A percentile compares a stretch with the other conserved stretches of the same genome.
phyloP scores from a whole-genome alignment of 2,888 invertebrate genomes.

The Ptychoptera albimana region DNA sequence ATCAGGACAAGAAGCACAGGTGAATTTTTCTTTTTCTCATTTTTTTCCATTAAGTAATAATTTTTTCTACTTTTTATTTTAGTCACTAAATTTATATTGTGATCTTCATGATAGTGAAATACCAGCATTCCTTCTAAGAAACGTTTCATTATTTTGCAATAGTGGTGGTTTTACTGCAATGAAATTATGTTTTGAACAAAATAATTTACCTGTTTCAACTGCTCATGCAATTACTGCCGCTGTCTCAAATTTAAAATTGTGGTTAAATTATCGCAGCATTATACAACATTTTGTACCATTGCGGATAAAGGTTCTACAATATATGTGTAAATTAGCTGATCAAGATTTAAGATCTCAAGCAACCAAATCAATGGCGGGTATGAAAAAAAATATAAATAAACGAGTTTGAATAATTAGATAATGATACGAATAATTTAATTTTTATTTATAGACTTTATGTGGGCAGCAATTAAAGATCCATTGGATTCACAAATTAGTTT shows the following conservation, averaged over 20 bases:
- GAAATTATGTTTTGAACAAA: conserved; percentile 73
- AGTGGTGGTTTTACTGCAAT: conserved; percentile 77
- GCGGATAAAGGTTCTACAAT: conserved; percentile 71
- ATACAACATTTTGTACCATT: conserved; percentile 78
- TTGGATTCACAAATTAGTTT: conserved; percentile 72
- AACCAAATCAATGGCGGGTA: conserved; percentile 83
- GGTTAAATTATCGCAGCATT: conserved; percentile 84
- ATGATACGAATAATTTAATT: not conserved
- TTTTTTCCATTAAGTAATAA: not conserved
- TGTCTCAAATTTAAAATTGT: conserved; percentile 81
- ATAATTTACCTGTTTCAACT: conserved; percentile 64
- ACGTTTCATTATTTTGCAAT: conserved; percentile 89
- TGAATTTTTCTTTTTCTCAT: not conserved
- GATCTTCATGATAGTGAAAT: conserved; percentile 89
- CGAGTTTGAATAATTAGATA: too few relatives aligned
- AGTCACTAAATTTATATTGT: conserved; percentile 62
- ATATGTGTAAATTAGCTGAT: conserved; percentile 87
- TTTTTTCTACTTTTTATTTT: conserved; percentile 19
- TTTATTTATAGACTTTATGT: conserved; percentile 62
- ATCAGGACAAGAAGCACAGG: conserved; percentile 60
- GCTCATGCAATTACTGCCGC: conserved; percentile 86
- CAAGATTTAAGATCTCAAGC: conserved; percentile 78
- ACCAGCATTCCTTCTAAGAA: conserved; percentile 74
- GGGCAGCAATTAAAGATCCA: conserved; percentile 89
- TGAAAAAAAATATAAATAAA: too few relatives aligned